Evolutionary conservation across 2,888 invertebrate genomes (phyloP).

Genomic region (Cylloceria caligata): DNA sequence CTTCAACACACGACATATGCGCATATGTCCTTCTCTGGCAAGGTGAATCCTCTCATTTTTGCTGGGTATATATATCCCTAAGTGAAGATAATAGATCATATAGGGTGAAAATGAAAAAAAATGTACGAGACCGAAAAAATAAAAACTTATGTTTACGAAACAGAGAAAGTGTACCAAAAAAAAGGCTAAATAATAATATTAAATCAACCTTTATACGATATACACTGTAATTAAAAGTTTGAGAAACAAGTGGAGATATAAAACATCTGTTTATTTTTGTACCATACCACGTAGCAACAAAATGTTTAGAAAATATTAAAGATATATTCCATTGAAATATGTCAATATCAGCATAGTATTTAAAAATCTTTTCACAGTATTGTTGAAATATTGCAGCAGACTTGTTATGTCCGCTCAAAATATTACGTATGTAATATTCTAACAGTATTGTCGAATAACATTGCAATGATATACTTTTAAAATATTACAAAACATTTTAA

Average conservation of each 20-base stretch:
- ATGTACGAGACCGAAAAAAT: slow-evolving; percentile 54
- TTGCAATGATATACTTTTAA: too few species aligned
- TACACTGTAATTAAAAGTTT: background rate
- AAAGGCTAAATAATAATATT: background rate
- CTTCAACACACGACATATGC: slow-evolving; percentile 24
- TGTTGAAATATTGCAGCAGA: too few species aligned
- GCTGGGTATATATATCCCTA: slow-evolving; percentile 17
- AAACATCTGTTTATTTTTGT: too few species aligned
- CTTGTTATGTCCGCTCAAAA: too few species aligned
- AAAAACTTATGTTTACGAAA: background rate
- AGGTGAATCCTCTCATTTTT: slow-evolving; percentile 50
- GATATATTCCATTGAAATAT: too few species aligned
- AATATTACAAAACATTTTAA: too few species aligned
- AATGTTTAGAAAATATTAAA: too few species aligned
- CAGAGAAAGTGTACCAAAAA: background rate
- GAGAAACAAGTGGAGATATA: background rate
- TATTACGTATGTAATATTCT: too few species aligned
- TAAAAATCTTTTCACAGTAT: too few species aligned
- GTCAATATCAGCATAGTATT: too few species aligned
- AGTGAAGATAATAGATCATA: slow-evolving; percentile 54
- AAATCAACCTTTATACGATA: background rate
- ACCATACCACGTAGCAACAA: too few species aligned
- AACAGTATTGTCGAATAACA: too few species aligned
- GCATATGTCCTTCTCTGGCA: slow-evolving; percentile 32
- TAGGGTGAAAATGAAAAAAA: slow-evolving; percentile 51